These are phyloP conservation scores for Medauroidea extradentata DNA, from an alignment of 1,140 invertebrate species.

Conservation along the genomic window DNA sequence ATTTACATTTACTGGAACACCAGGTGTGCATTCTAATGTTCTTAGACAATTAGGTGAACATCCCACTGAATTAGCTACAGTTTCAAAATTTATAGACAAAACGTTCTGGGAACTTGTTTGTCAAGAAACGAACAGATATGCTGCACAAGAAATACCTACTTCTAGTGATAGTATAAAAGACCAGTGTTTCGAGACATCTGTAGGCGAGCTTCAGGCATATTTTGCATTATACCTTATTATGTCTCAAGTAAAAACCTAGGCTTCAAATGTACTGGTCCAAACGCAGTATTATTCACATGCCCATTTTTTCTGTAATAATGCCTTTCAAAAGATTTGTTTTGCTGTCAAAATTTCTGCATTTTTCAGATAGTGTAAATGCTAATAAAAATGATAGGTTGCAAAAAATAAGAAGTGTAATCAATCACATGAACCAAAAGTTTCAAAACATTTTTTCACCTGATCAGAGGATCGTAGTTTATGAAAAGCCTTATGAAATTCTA, in stretches of 20 bases:
- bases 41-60: no score
- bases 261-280: not conserved
- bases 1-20: no score
- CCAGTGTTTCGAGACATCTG: no score
- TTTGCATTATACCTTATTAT: constrained; percentile 1
- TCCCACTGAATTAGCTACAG: no score
- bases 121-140: no score
- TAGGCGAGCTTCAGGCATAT: not conserved
- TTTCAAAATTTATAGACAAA: no score
- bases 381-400: not conserved
- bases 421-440: not conserved
- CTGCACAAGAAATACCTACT: no score
- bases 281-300: not conserved
- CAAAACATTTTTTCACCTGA: not conserved
- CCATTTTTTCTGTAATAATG: not conserved
- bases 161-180: no score
- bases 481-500: not conserved
- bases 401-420: not conserved
- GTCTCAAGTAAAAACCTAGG: not conserved
- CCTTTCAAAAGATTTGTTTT: not conserved
- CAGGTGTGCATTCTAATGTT: no score
- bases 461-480: not conserved
- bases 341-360: not conserved
- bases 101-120: no score
- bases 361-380: not conserved